Base-by-base conservation (phyloP, 2,113 vertebrate genomes). In the Pseudolaguvia tuberculata region DNA sequence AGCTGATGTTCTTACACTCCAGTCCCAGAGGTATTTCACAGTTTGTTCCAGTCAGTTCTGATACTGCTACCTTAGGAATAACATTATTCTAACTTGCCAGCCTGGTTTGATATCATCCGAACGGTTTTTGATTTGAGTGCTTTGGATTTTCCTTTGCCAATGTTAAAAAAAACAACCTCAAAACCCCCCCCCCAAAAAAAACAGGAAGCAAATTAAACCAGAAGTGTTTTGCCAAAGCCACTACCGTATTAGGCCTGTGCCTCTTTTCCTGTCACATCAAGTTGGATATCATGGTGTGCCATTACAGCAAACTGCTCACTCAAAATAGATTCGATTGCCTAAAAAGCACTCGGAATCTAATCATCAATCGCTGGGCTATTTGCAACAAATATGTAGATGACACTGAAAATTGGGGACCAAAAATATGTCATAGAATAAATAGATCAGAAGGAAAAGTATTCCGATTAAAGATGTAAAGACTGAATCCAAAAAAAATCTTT, bases 131-230 rank as follows among this genome's bases (percentile, higher is more conserved):
- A 75, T 58, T 58, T 45, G 12, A 66, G 20, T 17, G 0, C 3
- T 74, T 72, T 57, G 70, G 23, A 27, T 56, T 67, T 50, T 63
- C 14, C 35, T 53, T 21, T 50, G 52, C 42, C 73, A 21, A 50
- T 35, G 45, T 71, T 55, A 18, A 20, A 65, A 61, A 57, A 62
- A 45, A 31, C 20, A n/a, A 4, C 57, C 13, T n/a, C n/a, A n/a
- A n/a, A n/a, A n/a, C n/a, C n/a, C n/a, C n/a, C n/a, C n/a, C n/a
- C n/a, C n/a, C n/a, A n/a, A 61, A 10, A 23, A 4, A n/a, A 14
- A 63, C 39, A 39, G 20, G 55, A 82, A 25, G 12, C 11, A 48
- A 80, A 68, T 83, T 81, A 82, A 84, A 78, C 76, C 83, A n/a
- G n/a, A n/a, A n/a, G n/a, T 80, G 81, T 79, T 81, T 78, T 58